Conservation (phyloP, 2,888 invertebrate species). For the Erebia aethiops region DNA sequence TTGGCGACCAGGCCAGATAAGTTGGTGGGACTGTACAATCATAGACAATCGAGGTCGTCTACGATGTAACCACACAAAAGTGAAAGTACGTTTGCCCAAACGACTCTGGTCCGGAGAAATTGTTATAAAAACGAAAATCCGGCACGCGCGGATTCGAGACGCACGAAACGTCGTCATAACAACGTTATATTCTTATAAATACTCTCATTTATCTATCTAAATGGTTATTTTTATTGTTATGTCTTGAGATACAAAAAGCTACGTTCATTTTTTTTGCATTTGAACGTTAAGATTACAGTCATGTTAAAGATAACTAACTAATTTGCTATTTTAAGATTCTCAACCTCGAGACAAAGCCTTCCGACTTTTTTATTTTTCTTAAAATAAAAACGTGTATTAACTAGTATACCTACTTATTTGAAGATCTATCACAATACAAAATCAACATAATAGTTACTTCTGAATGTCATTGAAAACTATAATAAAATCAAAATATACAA, state of each 20-base stretch:
- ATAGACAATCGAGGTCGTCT: not conserved
- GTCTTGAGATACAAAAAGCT: not conserved
- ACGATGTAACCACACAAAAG: not conserved
- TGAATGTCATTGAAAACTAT: too few species aligned
- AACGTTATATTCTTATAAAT: not conserved
- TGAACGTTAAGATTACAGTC: not conserved
- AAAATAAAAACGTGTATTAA: too few species aligned
- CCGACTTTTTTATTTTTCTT: too few species aligned
- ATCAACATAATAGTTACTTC: too few species aligned
- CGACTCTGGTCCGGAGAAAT: slow-evolving; percentile 17
- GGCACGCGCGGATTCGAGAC: slow-evolving; percentile 16
- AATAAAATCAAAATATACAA: not conserved
- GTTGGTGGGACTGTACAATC: not conserved
- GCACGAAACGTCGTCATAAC: slow-evolving; percentile 16
- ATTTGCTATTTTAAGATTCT: too few species aligned
- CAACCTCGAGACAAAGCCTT: too few species aligned
- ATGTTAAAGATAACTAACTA: too few species aligned
- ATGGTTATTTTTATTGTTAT: slow-evolving; percentile 10
- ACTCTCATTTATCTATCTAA: slow-evolving; percentile 6
- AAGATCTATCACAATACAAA: too few species aligned
- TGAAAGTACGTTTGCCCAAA: slow-evolving; percentile 6
- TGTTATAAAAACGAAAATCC: slow-evolving; percentile 18
- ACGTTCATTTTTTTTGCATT: not conserved
- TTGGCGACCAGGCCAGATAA: too few species aligned
- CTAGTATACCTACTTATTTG: too few species aligned